phyloP scores from a whole-genome alignment of 1,140 invertebrate genomes.

The Aporrectodea caliginosa region DNA sequence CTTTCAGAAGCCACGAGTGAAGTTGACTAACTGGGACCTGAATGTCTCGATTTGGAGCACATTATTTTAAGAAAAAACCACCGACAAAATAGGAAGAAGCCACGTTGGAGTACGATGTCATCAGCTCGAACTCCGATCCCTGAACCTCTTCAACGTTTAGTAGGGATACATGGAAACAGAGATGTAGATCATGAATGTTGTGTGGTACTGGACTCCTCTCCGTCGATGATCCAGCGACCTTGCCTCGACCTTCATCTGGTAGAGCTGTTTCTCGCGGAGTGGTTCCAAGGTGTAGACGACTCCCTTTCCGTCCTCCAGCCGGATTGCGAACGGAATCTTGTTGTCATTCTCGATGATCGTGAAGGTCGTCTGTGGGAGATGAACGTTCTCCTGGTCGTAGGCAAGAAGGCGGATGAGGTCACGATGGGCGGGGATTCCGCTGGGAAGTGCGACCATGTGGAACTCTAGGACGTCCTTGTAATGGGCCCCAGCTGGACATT shows the following conservation, averaged over 20 bases:
- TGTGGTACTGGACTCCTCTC: constrained; percentile 49
- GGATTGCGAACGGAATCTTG: constrained; percentile 49
- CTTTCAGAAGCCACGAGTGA: too few species aligned
- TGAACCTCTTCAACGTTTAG: constrained; percentile 34
- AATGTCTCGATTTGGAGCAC: too few species aligned
- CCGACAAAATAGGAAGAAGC: too few species aligned
- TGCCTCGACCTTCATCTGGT: constrained; percentile 53
- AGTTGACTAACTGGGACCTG: too few species aligned
- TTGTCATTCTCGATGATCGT: constrained; percentile 51
- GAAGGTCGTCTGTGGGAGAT: constrained; percentile 48
- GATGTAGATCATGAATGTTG: constrained; percentile 57
- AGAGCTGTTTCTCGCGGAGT: constrained; percentile 44
- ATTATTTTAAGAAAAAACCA: too few species aligned
- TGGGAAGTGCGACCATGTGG: constrained; percentile 54
- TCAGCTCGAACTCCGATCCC: too few species aligned
- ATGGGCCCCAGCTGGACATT: constrained; percentile 33
- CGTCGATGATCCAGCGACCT: constrained; percentile 46
- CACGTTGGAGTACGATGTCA: too few species aligned
- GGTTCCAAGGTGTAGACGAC: constrained; percentile 50
- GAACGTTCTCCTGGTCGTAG: constrained; percentile 52
- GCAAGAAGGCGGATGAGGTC: constrained; percentile 55
- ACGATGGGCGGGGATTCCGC: constrained; percentile 53
- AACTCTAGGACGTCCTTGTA: constrained; percentile 56
- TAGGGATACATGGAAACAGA: constrained; percentile 55
- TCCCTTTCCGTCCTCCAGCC: constrained; percentile 51